Evolutionary conservation across 1,140 invertebrate species (phyloP).

Genomic region (Atopsyche davidsoni): DNA sequence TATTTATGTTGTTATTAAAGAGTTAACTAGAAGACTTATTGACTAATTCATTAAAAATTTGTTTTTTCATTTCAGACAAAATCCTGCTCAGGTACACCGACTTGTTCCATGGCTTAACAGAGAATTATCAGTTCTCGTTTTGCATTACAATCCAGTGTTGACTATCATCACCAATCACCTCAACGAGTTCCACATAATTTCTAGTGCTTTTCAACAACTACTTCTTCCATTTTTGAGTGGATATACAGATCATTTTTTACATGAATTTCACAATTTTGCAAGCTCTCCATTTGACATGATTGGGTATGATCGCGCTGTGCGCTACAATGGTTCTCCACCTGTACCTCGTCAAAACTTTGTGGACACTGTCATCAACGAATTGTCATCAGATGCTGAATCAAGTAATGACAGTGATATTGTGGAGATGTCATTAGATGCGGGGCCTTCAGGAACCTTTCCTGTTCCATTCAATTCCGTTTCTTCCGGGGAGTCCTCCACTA

Average conservation of each 20-base stretch:
- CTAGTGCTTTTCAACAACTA: conserved; percentile 60
- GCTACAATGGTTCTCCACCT: conserved; percentile 42
- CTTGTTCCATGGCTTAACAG: conserved; percentile 83
- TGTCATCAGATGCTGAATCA: conserved; percentile 42
- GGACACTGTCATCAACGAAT: conserved; percentile 34
- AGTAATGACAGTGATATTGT: conserved; percentile 43
- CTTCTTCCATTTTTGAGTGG: conserved; percentile 53
- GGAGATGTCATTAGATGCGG: conserved; percentile 34
- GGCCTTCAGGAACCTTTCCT: conserved; percentile 24
- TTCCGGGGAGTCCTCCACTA: conserved; percentile 6
- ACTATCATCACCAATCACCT: conserved; percentile 65
- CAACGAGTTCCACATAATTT: conserved; percentile 63
- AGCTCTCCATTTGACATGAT: conserved; percentile 77
- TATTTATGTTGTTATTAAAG: neutral
- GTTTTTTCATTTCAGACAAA: conserved; percentile 53
- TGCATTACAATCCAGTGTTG: conserved; percentile 58
- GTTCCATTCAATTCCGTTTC: conserved; percentile 21
- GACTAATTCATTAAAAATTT: conserved; percentile 7
- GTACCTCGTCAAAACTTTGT: conserved; percentile 34
- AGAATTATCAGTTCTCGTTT: conserved; percentile 70
- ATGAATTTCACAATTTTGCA: conserved; percentile 84
- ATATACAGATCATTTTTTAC: conserved; percentile 75
- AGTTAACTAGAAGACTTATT: neutral
- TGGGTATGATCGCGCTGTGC: conserved; percentile 61
- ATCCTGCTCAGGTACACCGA: conserved; percentile 72